Percentiles rank a stretch among this genome's conserved stretches.
Conservation (phyloP, 1,140 invertebrate species). For the Tetragnatha versicolor region DNA sequence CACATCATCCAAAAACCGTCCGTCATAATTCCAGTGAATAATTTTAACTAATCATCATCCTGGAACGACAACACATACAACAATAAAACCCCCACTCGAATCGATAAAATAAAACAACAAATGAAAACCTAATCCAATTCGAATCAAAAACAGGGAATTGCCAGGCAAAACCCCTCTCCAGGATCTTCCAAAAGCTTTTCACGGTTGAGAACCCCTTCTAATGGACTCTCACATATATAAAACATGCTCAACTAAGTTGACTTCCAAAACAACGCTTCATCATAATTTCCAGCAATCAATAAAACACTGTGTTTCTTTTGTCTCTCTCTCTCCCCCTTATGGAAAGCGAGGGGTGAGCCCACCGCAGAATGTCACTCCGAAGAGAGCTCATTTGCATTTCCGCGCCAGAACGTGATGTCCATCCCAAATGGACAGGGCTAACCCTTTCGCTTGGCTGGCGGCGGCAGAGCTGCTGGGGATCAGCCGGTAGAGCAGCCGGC, state of each 20-base stretch:
- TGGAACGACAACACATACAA: too few relatives aligned
- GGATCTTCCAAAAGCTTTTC: too few relatives aligned
- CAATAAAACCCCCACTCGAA: too few relatives aligned
- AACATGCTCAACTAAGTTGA: neutral
- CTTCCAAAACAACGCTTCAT: slow-evolving; percentile 11
- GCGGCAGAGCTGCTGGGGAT: slow-evolving; percentile 13
- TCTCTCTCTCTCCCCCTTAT: neutral
- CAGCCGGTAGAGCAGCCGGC: too few relatives aligned
- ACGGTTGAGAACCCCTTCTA: neutral
- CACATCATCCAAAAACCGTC: too few relatives aligned
- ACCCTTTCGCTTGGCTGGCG: slow-evolving; percentile 50
- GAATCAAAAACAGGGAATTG: too few relatives aligned
- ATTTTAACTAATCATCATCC: too few relatives aligned
- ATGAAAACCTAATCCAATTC: too few relatives aligned
- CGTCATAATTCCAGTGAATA: too few relatives aligned
- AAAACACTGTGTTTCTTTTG: too few relatives aligned
- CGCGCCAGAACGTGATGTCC: slow-evolving; percentile 30
- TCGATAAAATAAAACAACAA: too few relatives aligned
- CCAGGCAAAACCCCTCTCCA: too few relatives aligned
- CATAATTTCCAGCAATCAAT: slow-evolving; percentile 7
- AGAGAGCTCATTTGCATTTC: slow-evolving; percentile 34
- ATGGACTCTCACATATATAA: neutral
- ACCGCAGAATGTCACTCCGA: slow-evolving; percentile 27
- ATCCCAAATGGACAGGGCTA: slow-evolving; percentile 20
- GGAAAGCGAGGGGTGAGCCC: neutral